Conservation (phyloP, 2,113 vertebrate genomes). For the Xiphias gladius region DNA sequence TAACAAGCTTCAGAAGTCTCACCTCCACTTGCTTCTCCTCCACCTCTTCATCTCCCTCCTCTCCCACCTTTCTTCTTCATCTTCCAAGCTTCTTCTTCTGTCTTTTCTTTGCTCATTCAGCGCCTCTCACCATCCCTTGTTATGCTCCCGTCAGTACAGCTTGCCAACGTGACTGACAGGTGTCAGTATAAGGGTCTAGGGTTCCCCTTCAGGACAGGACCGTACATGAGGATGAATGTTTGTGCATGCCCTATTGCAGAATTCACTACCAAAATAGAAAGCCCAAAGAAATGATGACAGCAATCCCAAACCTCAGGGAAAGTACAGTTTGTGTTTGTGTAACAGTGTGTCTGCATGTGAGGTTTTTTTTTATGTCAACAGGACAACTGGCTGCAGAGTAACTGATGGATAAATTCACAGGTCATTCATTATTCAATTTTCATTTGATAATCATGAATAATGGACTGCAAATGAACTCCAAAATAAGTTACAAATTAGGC, state of each 20-base stretch:
- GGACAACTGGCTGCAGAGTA: conserved; percentile 4
- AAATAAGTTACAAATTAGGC: not conserved
- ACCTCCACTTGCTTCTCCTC: conserved; percentile 68
- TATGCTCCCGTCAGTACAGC: conserved; percentile 68
- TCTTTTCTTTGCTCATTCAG: conserved; percentile 47
- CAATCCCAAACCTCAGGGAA: conserved; percentile 40
- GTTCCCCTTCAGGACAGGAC: conserved; percentile 58
- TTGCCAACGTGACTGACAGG: conserved; percentile 77
- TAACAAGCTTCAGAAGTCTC: conserved; percentile 79
- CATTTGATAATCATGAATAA: not conserved
- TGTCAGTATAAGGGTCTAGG: conserved; percentile 72
- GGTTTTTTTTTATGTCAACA: conserved; percentile 12
- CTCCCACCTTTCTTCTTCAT: conserved; percentile 65
- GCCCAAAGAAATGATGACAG: conserved; percentile 48
- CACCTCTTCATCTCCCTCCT: conserved; percentile 58
- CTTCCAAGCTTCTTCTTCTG: conserved; percentile 58
- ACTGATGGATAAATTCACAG: conserved; percentile 4
- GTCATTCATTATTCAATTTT: not conserved
- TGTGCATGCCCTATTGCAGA: conserved; percentile 20
- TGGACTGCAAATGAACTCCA: not conserved
- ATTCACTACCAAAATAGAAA: conserved; percentile 66
- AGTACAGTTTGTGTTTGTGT: conserved; percentile 37
- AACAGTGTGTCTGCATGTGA: not conserved
- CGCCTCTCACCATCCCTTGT: conserved; percentile 54
- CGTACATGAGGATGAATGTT: conserved; percentile 38